Conservation (phyloP, 2,113 vertebrate genomes). For the Elaphurus davidianus region DNA sequence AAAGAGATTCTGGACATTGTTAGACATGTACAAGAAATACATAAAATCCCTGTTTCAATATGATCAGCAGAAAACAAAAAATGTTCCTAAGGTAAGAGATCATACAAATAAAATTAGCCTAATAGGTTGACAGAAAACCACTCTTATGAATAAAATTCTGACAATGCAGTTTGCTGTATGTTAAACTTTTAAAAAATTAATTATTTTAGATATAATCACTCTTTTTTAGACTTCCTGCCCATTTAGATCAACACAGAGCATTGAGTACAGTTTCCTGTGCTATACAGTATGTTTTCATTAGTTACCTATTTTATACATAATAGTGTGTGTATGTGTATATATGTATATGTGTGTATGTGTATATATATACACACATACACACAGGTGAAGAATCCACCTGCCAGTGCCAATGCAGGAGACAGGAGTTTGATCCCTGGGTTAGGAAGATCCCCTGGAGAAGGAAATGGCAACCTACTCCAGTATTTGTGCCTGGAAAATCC, state of each 20-base stretch:
- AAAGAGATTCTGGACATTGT: not conserved
- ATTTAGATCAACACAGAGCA: not conserved
- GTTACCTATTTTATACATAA: not conserved
- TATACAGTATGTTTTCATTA: not conserved
- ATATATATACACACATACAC: too few species aligned
- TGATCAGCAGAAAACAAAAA: not conserved
- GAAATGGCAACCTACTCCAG: not conserved
- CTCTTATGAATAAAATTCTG: not conserved
- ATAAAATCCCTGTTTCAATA: not conserved
- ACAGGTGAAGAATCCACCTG: not conserved
- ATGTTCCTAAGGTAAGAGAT: not conserved
- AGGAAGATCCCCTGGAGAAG: not conserved
- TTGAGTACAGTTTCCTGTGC: not conserved
- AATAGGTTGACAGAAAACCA: not conserved
- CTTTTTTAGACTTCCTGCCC: not conserved
- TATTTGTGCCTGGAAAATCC: not conserved
- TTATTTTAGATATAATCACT: not conserved
- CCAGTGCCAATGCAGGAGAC: not conserved
- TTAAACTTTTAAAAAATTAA: not conserved
- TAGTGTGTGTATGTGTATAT: not conserved
- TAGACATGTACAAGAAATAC: not conserved
- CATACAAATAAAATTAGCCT: not conserved
- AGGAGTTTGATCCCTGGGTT: not conserved
- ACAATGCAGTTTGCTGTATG: not conserved
- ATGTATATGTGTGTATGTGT: not conserved